A percentile compares a stretch with the other conserved stretches of the same genome.
Evolutionary conservation across 1,140 invertebrate genomes (phyloP).

Genomic region (Lasaia peninsularis): DNA sequence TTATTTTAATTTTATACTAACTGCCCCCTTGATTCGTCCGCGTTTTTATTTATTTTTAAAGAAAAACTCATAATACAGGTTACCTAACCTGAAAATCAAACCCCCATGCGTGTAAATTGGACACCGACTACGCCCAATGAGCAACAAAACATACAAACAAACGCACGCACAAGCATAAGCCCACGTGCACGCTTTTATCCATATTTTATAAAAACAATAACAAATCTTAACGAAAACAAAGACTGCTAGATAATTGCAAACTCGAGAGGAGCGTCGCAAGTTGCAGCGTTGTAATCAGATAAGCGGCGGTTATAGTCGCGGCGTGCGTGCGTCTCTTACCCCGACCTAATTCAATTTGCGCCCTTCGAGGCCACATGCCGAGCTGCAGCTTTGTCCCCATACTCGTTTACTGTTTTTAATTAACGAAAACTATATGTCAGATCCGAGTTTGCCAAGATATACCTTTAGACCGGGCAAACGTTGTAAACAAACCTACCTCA

Average conservation of each 20-base stretch:
- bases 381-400: slow-evolving; percentile 32
- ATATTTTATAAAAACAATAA: slow-evolving; percentile 8
- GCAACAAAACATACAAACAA: no score
- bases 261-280: slow-evolving; percentile 21
- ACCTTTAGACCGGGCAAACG: no score
- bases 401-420: slow-evolving; percentile 57
- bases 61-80: no score
- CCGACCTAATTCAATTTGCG: slow-evolving; percentile 56
- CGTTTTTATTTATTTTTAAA: no score
- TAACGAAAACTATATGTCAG: slow-evolving; percentile 40
- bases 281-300: slow-evolving; percentile 57
- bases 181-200: neutral
- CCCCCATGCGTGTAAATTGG: no score
- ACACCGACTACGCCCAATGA: no score
- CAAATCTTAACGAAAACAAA: slow-evolving; percentile 39
- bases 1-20: no score
- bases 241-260: slow-evolving; percentile 25
- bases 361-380: slow-evolving; percentile 57
- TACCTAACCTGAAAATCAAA: no score
- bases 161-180: no score
- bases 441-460: neutral
- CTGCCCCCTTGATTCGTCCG: no score
- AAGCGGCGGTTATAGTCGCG: slow-evolving; percentile 58
- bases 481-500: no score
- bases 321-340: slow-evolving; percentile 43